Evolutionary conservation across 2,113 vertebrate species (phyloP).

Genomic region (Pithys albifrons): DNA sequence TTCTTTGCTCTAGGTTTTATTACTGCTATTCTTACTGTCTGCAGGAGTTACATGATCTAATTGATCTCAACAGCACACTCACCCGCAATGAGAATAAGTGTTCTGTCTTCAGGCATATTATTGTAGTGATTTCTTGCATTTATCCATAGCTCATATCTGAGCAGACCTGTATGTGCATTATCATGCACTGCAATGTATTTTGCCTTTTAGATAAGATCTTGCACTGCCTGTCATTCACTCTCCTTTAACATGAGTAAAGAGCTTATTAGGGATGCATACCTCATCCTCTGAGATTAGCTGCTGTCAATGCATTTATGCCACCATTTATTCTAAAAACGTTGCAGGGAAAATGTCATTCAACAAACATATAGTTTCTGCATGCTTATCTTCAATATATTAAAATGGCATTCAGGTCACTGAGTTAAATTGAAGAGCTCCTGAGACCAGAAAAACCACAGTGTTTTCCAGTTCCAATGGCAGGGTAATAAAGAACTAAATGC

Average conservation of each 20-base stretch:
- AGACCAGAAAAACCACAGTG: background rate
- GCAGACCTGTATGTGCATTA: background rate
- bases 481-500: background rate
- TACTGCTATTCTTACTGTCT: constrained; percentile 32
- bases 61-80: constrained; percentile 36
- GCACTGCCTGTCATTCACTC: constrained; percentile 10
- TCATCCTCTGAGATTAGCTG: constrained; percentile 35
- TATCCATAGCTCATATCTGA: constrained; percentile 6
- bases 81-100: constrained; percentile 7
- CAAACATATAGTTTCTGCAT: background rate
- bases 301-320: constrained; percentile 2
- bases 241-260: constrained; percentile 22
- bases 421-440: background rate
- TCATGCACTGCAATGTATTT: constrained; percentile 10
- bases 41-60: constrained; percentile 15
- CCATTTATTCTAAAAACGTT: constrained; percentile 14
- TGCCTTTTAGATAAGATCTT: constrained; percentile 44
- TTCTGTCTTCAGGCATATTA: constrained; percentile 29
- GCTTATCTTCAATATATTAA: background rate
- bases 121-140: constrained; percentile 19
- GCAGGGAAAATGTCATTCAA: background rate
- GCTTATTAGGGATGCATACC: constrained; percentile 29
- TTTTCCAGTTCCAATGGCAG: background rate
- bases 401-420: background rate
- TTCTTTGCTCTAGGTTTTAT: constrained; percentile 60